Evolutionary conservation across 2,113 vertebrate species (phyloP).

Genomic region (Glaucomys volans): DNA sequence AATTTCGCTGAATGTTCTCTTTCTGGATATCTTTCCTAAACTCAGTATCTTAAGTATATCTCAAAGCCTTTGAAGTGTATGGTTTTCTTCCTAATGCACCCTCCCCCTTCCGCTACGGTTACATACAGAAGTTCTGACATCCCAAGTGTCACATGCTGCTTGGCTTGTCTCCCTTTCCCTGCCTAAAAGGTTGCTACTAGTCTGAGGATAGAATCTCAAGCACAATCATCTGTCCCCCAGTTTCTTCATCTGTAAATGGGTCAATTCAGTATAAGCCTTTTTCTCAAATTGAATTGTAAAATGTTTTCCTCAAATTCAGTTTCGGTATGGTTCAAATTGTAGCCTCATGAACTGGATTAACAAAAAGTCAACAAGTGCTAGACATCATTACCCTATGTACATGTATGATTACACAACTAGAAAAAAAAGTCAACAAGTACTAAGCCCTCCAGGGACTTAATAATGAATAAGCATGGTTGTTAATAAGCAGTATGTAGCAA

Average conservation of each 20-base stretch:
- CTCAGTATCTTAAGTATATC: neutral
- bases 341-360: neutral
- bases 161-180: neutral
- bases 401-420: no score
- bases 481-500: neutral
- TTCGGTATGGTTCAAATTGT: neutral
- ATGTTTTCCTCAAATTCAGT: neutral
- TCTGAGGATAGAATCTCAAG: neutral
- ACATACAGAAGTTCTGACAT: neutral
- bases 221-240: neutral
- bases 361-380: conserved; percentile 4
- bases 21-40: neutral
- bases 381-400: no score
- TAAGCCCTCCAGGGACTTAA: neutral
- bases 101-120: neutral
- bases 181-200: neutral
- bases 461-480: conserved; percentile 26
- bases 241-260: neutral
- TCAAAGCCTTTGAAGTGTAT: neutral
- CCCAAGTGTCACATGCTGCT: no score
- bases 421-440: conserved; percentile 16
- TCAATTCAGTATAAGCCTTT: neutral
- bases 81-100: neutral
- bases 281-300: conserved; percentile 27
- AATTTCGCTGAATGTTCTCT: neutral